Conservation (phyloP, 2,888 invertebrate genomes). For the Craniophora ligustri region DNA sequence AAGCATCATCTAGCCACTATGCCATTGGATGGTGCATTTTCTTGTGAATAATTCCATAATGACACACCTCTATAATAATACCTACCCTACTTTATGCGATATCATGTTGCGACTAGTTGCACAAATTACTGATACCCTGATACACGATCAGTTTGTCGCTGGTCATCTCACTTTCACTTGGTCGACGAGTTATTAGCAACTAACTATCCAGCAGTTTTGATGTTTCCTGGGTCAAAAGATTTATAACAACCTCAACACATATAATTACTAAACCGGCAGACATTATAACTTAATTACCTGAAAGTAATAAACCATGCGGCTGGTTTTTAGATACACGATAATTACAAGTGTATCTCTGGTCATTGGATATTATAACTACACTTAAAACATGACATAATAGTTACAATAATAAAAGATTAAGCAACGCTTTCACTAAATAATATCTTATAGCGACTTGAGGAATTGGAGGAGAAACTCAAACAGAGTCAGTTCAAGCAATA, state of each 20-base stretch:
- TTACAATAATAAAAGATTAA: slow-evolving; percentile 29
- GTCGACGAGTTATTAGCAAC: no score
- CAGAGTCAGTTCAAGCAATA: slow-evolving; percentile 82
- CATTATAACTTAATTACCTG: slow-evolving; percentile 15
- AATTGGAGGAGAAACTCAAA: slow-evolving; percentile 82
- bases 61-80: background rate
- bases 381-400: slow-evolving; percentile 27
- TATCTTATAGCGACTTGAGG: slow-evolving; percentile 72
- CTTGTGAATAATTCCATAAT: no score
- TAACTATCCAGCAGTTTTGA: no score
- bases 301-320: slow-evolving; percentile 14
- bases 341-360: slow-evolving; percentile 21
- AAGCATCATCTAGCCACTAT: no score
- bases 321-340: slow-evolving; percentile 26
- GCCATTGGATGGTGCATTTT: no score
- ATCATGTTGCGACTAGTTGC: no score
- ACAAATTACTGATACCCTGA: no score
- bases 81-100: no score
- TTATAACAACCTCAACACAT: no score
- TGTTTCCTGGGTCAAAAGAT: background rate
- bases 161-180: no score
- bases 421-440: slow-evolving; percentile 54
- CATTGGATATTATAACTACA: slow-evolving; percentile 28
- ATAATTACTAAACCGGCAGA: no score
- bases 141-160: no score